Base-by-base conservation (phyloP, 2,113 vertebrate genomes). In the Labeo catla region DNA sequence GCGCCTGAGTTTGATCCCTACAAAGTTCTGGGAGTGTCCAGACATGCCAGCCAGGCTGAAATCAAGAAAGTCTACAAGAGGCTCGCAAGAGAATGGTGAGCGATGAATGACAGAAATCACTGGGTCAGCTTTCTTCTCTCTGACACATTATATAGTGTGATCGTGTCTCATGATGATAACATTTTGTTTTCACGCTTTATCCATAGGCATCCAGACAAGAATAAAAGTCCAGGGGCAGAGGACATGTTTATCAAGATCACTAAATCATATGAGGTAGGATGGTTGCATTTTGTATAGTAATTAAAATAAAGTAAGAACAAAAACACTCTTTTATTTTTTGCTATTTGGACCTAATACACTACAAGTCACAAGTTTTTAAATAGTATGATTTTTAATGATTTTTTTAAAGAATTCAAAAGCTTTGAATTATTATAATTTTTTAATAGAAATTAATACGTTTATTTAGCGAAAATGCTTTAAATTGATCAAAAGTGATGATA, bases 181-280 rank as follows among this genome's bases (percentile, higher is more conserved):
- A 16, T 4, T 85, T 21, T 76, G 54, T 21, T 85, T 84, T 76
- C 16, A 16, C 8, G 3, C 15, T 63, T 43, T 52, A 45, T 54
- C 73, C 90, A 23, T 50, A 99, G 98, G 98, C 98, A 99, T 87
- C 98, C 98, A 36, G 98, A 99, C 91, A 99, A 98, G 93, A 99
- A 98, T 92, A 98, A 97, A 93, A 95, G 97, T 89, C 97, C 98
- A 0, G 96, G 94, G 70, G 97, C 98, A 19, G 96, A 98, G 89
- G 97, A 99, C 90, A 98, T 92, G 93, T 99, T 99, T 91, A 99
- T 99, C 89, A 97, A 97, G 91, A 95, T 99, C 70, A 97, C 96
- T 84, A 99, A 99, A 73, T 97, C 98, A n/a, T 99, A 99, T 0
- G 97, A 99, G 96, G 98, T 99, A 93, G 0, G 88, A 86, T 19